phyloP scores from a whole-genome alignment of 2,888 invertebrate species.

The Sisyra nigra region DNA sequence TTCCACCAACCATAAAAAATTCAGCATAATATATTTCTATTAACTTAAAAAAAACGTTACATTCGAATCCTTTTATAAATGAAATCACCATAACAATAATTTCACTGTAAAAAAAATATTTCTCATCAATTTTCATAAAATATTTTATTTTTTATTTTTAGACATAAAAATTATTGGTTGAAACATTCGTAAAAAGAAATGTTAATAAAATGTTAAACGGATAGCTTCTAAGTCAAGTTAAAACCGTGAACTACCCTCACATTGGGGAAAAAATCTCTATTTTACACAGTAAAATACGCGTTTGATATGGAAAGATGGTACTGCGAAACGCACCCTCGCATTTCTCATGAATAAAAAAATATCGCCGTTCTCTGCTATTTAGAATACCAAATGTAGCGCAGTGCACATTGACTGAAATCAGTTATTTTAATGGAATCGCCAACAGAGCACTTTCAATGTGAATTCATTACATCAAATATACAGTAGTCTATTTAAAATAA shows the following conservation, averaged over 20 bases:
- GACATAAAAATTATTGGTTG: too few species aligned
- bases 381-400: slow-evolving; percentile 2
- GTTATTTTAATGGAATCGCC: too few species aligned
- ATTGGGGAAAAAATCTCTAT: slow-evolving; percentile 5
- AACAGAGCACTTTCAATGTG: too few species aligned
- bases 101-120: background rate
- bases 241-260: slow-evolving; percentile 6
- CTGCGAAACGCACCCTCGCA: slow-evolving; percentile 1
- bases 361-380: background rate
- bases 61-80: background rate
- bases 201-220: slow-evolving; percentile 2
- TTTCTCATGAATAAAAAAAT: slow-evolving; percentile 6
- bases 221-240: slow-evolving; percentile 1
- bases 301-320: background rate
- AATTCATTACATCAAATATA: too few species aligned
- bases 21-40: background rate
- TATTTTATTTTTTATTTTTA: too few species aligned
- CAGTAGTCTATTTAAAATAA: too few species aligned
- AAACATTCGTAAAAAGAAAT: background rate
- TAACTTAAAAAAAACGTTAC: background rate
- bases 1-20: slow-evolving; percentile 8
- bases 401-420: background rate
- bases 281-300: slow-evolving; percentile 6
- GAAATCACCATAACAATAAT: background rate
- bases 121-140: background rate